Percentiles rank a stretch among this genome's conserved stretches.
phyloP scores from a whole-genome alignment of 2,888 invertebrate genomes.

The Apodemia arnacis region DNA sequence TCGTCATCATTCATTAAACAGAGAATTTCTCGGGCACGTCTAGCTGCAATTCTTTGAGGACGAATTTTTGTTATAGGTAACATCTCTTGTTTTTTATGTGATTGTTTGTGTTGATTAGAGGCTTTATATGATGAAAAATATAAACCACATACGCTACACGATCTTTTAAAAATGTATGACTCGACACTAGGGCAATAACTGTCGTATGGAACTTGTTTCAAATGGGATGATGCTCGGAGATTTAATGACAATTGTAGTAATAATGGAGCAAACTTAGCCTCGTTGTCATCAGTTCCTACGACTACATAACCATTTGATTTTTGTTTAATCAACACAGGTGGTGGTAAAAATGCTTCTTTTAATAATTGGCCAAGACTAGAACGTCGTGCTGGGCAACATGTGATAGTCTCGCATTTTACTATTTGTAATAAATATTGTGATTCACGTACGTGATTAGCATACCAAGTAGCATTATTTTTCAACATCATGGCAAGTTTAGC shows the following conservation, averaged over 20 bases:
- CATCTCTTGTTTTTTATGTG: slow-evolving; percentile 9
- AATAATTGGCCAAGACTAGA: slow-evolving; percentile 67
- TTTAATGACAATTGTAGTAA: slow-evolving; percentile 53
- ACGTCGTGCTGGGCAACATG: slow-evolving; percentile 59
- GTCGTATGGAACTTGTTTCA: slow-evolving; percentile 72
- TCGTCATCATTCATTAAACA: no score
- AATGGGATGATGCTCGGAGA: slow-evolving; percentile 63
- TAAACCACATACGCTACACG: slow-evolving; percentile 57
- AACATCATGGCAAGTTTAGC: slow-evolving; percentile 47
- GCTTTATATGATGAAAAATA: slow-evolving; percentile 75
- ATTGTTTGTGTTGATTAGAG: slow-evolving; percentile 50
- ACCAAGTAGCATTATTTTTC: slow-evolving; percentile 85
- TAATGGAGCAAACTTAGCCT: slow-evolving; percentile 61
- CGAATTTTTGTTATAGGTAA: no score
- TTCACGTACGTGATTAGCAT: slow-evolving; percentile 66
- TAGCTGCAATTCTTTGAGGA: no score
- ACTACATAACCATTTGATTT: slow-evolving; percentile 57
- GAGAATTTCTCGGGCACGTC: no score
- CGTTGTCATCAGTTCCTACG: slow-evolving; percentile 62
- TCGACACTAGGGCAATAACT: slow-evolving; percentile 67
- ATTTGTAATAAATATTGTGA: slow-evolving; percentile 71
- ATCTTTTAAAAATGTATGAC: slow-evolving; percentile 55
- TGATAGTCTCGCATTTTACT: slow-evolving; percentile 63
- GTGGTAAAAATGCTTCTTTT: slow-evolving; percentile 68
- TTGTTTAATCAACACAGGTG: slow-evolving; percentile 74